Evolutionary conservation across 2,888 invertebrate species (phyloP), one percentile per base, ranked within the genome.

Genomic region (Synergus gifuensis): DNA sequence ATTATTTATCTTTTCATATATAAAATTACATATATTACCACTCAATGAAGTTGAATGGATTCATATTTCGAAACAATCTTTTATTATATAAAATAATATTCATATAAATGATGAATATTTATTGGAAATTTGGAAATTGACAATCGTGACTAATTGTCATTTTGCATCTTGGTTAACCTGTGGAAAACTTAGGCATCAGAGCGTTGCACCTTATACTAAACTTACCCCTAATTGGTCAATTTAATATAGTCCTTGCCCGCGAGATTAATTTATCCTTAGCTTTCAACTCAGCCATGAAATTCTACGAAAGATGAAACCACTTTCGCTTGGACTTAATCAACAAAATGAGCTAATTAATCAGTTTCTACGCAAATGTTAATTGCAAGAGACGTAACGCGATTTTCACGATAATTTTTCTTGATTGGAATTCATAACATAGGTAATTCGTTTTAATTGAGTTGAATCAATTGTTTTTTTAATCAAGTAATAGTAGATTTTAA

Each of bases 201-300:
- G 67, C 67, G 67, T 22, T 67, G 22, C 67, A 46, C 16, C 18
- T 67, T 67, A 14, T 12, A 46, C 18, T 14, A 22, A 18, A 44
- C 22, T 22, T 46, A 44, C 46, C 1, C 12, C 14, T 67, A 46
- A 67, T 67, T 67, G 67, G 67, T 67, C 22, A 67, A 46, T 44
- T 14, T 67, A 14, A 67, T 67, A 46, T 46, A 18, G 42, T 66
- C n/a, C 40, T 18, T 66, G 42, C 42, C 42, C 42, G 8, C 9
- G 8, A 66, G 11, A 42, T 66, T 66, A 42, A 44, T 44, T 66
- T 66, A 18, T 44, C 9, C 66, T 42, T 66, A 42, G 42, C 42
- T 66, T 66, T n/a, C n/a, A n/a, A 67, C 18, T 18, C 44, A 46
- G 22, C 18, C 67, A 22, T 49, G 42, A 42, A 67, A 46, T 67